Percentiles rank a stretch among this genome's conserved stretches.
These are phyloP conservation scores for Psettodes erumei DNA, from an alignment of 2,113 vertebrate species.

Conservation along the genomic window DNA sequence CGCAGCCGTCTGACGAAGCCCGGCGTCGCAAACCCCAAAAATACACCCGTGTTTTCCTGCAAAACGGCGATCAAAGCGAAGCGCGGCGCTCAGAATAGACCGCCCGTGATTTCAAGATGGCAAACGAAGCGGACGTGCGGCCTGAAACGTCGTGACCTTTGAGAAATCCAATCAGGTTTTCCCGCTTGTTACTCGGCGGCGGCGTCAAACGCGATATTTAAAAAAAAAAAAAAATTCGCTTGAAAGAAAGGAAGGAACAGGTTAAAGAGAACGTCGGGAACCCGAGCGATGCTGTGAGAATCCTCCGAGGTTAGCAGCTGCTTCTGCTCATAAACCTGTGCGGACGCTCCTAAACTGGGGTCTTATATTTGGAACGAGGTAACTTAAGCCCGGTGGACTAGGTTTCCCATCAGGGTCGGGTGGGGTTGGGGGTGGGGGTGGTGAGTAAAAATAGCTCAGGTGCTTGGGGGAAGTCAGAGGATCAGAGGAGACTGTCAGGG, in stretches of 20 bases:
- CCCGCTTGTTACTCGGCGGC: too few relatives aligned
- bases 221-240: not conserved
- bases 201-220: not conserved
- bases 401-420: constrained; percentile 45
- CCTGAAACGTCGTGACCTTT: constrained; percentile 30
- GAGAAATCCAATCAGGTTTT: not conserved
- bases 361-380: constrained; percentile 82
- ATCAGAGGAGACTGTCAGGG: constrained; percentile 52
- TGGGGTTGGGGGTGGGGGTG: not conserved
- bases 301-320: constrained; percentile 81
- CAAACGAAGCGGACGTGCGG: too few relatives aligned
- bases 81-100: constrained; percentile 40
- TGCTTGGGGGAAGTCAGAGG: constrained; percentile 61
- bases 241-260: constrained; percentile 1
- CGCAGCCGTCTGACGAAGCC: not conserved
- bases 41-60: constrained; percentile 33
- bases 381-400: constrained; percentile 72
- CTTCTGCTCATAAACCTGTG: constrained; percentile 68
- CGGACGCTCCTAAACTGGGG: constrained; percentile 53
- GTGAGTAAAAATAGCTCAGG: constrained; percentile 77
- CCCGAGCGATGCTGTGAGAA: constrained; percentile 46
- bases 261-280: constrained; percentile 9
- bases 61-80: constrained; percentile 12
- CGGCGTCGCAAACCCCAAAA: constrained; percentile 21
- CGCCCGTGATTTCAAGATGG: not conserved